These are phyloP conservation scores for Chlamydotis undulata DNA, from an alignment of 2,113 vertebrate genomes.

Conservation along the genomic window DNA sequence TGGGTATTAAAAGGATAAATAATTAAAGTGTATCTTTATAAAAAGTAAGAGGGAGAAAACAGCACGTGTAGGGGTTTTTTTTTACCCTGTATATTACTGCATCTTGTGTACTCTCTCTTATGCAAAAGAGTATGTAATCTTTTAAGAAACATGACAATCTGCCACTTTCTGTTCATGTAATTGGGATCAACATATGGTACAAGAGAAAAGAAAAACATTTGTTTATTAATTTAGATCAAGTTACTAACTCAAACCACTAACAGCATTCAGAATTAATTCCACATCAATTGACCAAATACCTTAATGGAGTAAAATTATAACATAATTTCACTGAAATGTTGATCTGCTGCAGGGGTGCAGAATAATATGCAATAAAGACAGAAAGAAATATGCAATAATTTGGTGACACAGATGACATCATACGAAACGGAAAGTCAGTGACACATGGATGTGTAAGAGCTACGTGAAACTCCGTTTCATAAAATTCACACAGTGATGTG, in stretches of 20 bases:
- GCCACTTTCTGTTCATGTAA: slow-evolving; percentile 73
- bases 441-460: slow-evolving; percentile 30
- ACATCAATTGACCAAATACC: slow-evolving; percentile 62
- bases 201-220: slow-evolving; percentile 74
- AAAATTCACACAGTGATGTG: slow-evolving; percentile 55
- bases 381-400: not conserved
- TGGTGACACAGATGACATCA: slow-evolving; percentile 50
- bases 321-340: slow-evolving; percentile 14
- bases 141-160: slow-evolving; percentile 74
- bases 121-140: slow-evolving; percentile 70
- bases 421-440: slow-evolving; percentile 40
- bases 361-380: not conserved
- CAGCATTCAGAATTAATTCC: slow-evolving; percentile 63
- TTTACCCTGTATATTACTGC: slow-evolving; percentile 57
- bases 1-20: slow-evolving; percentile 45
- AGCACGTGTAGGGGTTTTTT: slow-evolving; percentile 36
- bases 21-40: slow-evolving; percentile 58
- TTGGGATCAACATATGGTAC: slow-evolving; percentile 71
- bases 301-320: slow-evolving; percentile 40
- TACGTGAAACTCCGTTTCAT: slow-evolving; percentile 55
- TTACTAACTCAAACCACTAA: slow-evolving; percentile 70
- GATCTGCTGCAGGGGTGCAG: not conserved
- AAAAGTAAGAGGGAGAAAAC: slow-evolving; percentile 67
- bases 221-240: slow-evolving; percentile 78
- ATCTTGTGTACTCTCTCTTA: slow-evolving; percentile 66